phyloP scores from a whole-genome alignment of 1,140 invertebrate genomes.

The Contarinia nasturtii region DNA sequence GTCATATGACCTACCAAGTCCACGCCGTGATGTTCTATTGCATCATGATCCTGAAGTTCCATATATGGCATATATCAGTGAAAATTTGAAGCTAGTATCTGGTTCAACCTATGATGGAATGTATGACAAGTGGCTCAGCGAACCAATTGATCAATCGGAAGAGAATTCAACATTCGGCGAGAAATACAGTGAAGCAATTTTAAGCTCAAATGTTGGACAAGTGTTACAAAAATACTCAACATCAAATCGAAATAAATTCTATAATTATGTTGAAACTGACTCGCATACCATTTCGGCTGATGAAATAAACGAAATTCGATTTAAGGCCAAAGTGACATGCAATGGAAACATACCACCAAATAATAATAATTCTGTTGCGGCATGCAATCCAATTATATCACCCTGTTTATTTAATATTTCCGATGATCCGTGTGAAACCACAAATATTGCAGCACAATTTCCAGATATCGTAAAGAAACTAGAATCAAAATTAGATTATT shows the following conservation, averaged over 20 bases:
- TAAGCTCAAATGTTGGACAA: constrained; percentile 27
- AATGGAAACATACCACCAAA: neutral
- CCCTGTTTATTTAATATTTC: constrained; percentile 56
- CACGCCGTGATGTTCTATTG: constrained; percentile 44
- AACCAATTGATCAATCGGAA: constrained; percentile 7
- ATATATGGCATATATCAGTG: constrained; percentile 38
- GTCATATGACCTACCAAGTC: constrained; percentile 18
- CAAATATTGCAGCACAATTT: constrained; percentile 37
- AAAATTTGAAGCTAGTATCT: constrained; percentile 54
- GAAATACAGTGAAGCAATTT: constrained; percentile 26
- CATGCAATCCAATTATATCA: constrained; percentile 29
- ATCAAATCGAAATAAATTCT: constrained; percentile 17
- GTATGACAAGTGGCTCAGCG: constrained; percentile 27
- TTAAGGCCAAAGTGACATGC: neutral
- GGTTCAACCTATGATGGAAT: constrained; percentile 30
- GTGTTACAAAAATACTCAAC: neutral
- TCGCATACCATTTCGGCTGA: constrained; percentile 21
- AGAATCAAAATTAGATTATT: constrained; percentile 24
- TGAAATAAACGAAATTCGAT: constrained; percentile 10
- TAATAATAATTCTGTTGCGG: constrained; percentile 11
- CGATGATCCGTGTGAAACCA: constrained; percentile 56
- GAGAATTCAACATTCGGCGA: constrained; percentile 11
- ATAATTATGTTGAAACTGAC: constrained; percentile 14
- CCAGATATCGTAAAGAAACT: constrained; percentile 27
- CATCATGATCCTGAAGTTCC: constrained; percentile 47